A percentile compares a stretch with the other conserved stretches of the same genome.
phyloP scores from a whole-genome alignment of 2,888 invertebrate species.

The Nowickia ferox region DNA sequence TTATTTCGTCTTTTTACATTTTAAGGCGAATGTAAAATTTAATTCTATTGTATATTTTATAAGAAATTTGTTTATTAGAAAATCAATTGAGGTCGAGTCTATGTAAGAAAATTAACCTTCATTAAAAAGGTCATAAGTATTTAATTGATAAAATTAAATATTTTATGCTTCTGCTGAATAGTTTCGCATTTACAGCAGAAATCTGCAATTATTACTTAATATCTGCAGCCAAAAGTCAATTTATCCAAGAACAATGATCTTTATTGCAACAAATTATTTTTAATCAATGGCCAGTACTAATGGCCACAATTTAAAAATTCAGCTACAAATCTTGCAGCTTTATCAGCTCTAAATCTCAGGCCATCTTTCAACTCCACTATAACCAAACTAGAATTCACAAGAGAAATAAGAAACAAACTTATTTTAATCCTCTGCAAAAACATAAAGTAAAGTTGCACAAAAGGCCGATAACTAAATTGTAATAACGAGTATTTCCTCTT shows the following conservation, averaged over 20 bases:
- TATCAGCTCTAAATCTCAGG: slow-evolving; percentile 50
- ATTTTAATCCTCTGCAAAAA: slow-evolving; percentile 30
- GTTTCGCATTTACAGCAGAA: neutral
- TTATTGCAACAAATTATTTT: slow-evolving; percentile 55
- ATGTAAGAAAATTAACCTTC: slow-evolving; percentile 23
- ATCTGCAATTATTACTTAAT: neutral
- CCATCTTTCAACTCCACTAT: slow-evolving; percentile 38
- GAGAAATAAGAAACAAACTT: slow-evolving; percentile 5
- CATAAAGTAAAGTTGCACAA: neutral
- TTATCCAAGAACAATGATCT: slow-evolving; percentile 50
- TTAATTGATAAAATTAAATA: neutral
- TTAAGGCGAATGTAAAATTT: neutral
- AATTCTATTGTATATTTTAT: slow-evolving; percentile 7
- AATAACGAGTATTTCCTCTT: neutral
- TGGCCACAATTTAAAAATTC: slow-evolving; percentile 65
- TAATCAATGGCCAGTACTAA: slow-evolving; percentile 44
- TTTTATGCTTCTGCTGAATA: neutral
- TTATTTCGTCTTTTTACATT: neutral
- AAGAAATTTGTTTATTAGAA: slow-evolving; percentile 18
- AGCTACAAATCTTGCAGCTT: slow-evolving; percentile 57
- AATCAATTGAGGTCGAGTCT: neutral
- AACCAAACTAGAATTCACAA: neutral
- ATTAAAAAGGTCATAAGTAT: slow-evolving; percentile 30
- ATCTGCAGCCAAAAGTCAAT: slow-evolving; percentile 8
- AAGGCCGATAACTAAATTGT: slow-evolving; percentile 46